Evolutionary conservation across 2,797 vertebrate genomes (phyloP).

Genomic region (Clarias fuscus): DNA sequence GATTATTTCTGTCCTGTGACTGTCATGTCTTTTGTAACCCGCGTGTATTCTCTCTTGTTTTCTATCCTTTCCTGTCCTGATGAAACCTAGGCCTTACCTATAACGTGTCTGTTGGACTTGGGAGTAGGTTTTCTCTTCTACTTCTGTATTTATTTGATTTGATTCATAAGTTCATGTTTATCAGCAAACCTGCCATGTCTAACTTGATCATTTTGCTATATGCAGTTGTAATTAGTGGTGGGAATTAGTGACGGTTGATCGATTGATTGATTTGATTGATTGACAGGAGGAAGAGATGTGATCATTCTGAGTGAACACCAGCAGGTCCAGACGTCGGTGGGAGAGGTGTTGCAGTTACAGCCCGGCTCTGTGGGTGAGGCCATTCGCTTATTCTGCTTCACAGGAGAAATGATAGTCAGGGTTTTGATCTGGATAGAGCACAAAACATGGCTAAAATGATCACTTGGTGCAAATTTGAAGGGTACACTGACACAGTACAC

Average conservation of each 20-base stretch:
- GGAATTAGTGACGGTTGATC: background rate
- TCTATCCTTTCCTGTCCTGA: background rate
- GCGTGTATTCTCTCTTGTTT: slow-evolving; percentile 21
- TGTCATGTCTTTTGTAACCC: background rate
- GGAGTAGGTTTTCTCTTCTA: slow-evolving; percentile 48
- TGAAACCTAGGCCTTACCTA: slow-evolving; percentile 50
- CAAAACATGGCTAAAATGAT: background rate
- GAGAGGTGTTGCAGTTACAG: slow-evolving; percentile 21
- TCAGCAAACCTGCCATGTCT: background rate
- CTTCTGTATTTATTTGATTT: background rate
- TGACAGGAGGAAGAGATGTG: slow-evolving; percentile 54
- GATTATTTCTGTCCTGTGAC: background rate
- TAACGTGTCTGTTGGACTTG: slow-evolving; percentile 57
- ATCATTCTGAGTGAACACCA: slow-evolving; percentile 51
- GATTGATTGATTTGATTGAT: background rate
- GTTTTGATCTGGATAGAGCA: background rate
- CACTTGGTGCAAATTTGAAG: background rate
- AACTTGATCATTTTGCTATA: background rate
- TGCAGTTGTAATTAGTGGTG: background rate
- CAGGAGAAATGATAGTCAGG: background rate
- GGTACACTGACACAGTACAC: background rate
- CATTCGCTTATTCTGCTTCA: background rate
- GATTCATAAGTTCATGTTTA: background rate
- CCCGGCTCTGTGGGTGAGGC: slow-evolving; percentile 43
- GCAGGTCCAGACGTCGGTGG: slow-evolving; percentile 39